Evolutionary conservation across 37 sponge, comb jelly and placozoan genomes (phyloP).

Genomic region (Diacarnus erythraeanus): DNA sequence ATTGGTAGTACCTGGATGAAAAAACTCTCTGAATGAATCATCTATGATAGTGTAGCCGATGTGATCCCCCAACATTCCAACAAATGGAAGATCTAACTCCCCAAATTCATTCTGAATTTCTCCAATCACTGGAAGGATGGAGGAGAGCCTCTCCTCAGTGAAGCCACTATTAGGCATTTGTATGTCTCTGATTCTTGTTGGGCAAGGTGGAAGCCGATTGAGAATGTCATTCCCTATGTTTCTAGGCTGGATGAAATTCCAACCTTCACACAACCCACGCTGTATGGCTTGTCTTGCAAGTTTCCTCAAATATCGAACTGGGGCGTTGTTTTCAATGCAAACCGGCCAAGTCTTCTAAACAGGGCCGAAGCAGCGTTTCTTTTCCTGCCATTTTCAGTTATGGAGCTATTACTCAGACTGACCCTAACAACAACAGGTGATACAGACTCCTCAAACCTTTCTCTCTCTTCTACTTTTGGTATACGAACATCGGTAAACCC

Average conservation of each 20-base stretch:
- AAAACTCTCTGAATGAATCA: not conserved
- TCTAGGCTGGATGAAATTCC: not conserved
- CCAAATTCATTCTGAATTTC: not conserved
- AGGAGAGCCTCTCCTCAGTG: slow-evolving; percentile 1
- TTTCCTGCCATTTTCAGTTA: too few relatives aligned
- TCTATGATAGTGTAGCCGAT: not conserved
- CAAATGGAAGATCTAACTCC: not conserved
- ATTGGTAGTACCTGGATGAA: slow-evolving; percentile 14
- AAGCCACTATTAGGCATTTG: slow-evolving; percentile 5
- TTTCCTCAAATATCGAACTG: slow-evolving; percentile 5
- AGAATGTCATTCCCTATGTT: slow-evolving; percentile 11
- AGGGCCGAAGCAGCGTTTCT: slow-evolving; percentile 10
- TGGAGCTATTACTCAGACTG: not conserved
- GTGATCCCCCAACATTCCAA: not conserved
- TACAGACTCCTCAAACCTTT: not conserved
- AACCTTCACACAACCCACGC: slow-evolving; percentile 17
- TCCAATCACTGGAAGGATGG: slow-evolving; percentile 5
- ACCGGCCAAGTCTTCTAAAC: not conserved
- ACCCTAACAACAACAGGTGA: slow-evolving; percentile 21
- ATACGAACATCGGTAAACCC: slow-evolving; percentile 12
- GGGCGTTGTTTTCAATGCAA: not conserved
- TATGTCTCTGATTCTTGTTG: slow-evolving; percentile 4
- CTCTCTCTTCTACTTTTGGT: slow-evolving; percentile 1
- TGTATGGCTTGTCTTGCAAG: not conserved
- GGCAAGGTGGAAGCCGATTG: slow-evolving; percentile 21